Conservation (phyloP, 2,797 vertebrate species). For the Falco naumanni region DNA sequence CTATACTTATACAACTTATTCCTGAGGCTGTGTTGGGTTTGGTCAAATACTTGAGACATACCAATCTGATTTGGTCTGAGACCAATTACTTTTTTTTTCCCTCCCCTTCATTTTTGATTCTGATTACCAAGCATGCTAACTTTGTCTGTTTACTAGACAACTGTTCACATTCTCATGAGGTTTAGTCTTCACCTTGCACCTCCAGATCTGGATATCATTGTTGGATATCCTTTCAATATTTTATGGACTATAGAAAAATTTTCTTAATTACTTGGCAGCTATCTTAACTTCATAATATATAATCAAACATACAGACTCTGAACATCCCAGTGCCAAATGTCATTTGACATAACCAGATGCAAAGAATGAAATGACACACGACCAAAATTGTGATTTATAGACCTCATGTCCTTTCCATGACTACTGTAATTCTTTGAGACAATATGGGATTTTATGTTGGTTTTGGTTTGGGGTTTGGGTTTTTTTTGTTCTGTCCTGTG, state of each 20-base stretch:
- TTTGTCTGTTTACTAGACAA: neutral
- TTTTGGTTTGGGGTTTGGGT: too few relatives aligned
- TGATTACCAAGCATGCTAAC: neutral
- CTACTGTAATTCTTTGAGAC: neutral
- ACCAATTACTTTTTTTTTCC: too few relatives aligned
- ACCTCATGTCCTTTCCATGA: rapidly evolving
- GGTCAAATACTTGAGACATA: neutral
- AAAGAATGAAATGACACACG: neutral
- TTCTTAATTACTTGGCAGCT: neutral
- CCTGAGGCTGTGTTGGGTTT: neutral
- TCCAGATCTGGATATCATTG: neutral
- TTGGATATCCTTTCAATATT: neutral
- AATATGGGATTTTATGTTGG: too few relatives aligned
- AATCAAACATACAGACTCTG: neutral
- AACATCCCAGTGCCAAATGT: neutral
- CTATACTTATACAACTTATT: neutral
- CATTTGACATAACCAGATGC: neutral
- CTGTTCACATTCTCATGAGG: neutral
- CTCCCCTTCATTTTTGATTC: neutral
- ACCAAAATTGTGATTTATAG: neutral
- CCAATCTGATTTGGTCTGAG: neutral
- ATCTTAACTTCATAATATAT: neutral
- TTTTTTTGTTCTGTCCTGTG: neutral
- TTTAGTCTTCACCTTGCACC: neutral
- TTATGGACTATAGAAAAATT: neutral